Percentiles rank a stretch among this genome's conserved stretches.
Conservation (phyloP, 2,113 vertebrate species). For the Zapus hudsonius region DNA sequence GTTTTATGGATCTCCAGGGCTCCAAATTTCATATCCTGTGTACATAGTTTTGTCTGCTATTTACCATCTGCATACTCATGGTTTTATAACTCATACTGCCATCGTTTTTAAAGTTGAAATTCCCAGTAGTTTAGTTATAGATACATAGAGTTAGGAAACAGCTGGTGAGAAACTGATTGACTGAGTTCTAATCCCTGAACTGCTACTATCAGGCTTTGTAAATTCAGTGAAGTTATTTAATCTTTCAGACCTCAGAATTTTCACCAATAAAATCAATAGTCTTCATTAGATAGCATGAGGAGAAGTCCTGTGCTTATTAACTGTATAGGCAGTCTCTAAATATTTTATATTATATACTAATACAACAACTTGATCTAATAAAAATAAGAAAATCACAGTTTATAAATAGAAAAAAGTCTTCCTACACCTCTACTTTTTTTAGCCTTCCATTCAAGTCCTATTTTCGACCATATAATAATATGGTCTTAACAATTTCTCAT, state of each 20-base stretch:
- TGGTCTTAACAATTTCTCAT: neutral
- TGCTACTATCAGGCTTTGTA: slow-evolving; percentile 38
- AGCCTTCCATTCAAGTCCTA: neutral
- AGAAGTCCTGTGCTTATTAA: neutral
- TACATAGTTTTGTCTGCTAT: slow-evolving; percentile 38
- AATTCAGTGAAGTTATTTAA: slow-evolving; percentile 23
- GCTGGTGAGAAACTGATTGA: slow-evolving; percentile 13
- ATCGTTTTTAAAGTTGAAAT: slow-evolving; percentile 23
- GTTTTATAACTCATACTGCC: slow-evolving; percentile 34
- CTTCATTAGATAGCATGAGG: neutral
- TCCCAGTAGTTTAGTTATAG: slow-evolving; percentile 9
- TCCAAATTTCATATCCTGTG: slow-evolving; percentile 36
- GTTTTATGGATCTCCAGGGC: slow-evolving; percentile 40
- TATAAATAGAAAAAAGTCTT: neutral
- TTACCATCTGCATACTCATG: slow-evolving; percentile 51
- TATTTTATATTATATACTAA: slow-evolving; percentile 7
- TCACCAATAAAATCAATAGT: slow-evolving; percentile 37
- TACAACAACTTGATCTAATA: slow-evolving; percentile 16
- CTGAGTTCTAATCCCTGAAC: slow-evolving; percentile 12
- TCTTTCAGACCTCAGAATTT: slow-evolving; percentile 13
- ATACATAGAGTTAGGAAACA: slow-evolving; percentile 42
- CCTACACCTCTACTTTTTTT: neutral
- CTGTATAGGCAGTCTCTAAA: neutral
- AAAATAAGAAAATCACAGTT: neutral
- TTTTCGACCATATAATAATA: neutral